Evolutionary conservation across 2,888 invertebrate species (phyloP).

Genomic region (Machimus atricapillus): DNA sequence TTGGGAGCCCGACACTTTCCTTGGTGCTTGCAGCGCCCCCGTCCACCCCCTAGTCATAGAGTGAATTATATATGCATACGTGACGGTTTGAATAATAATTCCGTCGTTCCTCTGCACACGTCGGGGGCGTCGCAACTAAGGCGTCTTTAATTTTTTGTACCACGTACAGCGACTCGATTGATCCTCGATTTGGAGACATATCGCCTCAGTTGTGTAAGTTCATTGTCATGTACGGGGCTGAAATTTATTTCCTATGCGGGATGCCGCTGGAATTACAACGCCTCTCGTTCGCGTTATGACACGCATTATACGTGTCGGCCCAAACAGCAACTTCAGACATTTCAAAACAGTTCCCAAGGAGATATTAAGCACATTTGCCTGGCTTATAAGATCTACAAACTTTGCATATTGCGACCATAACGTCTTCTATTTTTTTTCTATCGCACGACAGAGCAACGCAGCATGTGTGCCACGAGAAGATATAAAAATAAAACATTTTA

Average conservation of each 20-base stretch:
- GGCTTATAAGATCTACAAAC: not conserved
- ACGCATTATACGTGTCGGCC: not conserved
- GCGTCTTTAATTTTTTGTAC: not conserved
- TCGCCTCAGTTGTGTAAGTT: constrained; percentile 1
- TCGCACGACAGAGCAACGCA: not conserved
- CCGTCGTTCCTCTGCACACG: not conserved
- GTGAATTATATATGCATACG: constrained; percentile 3
- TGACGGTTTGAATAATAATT: constrained; percentile 1
- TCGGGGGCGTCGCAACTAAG: not conserved
- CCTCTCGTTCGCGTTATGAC: not conserved
- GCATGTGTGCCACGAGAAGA: not conserved
- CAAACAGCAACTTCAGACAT: not conserved
- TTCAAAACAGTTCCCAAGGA: not conserved
- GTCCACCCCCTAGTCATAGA: not conserved
- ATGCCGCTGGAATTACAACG: not conserved
- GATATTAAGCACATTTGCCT: not conserved
- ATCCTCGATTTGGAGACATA: constrained; percentile 1
- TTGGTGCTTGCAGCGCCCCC: not conserved
- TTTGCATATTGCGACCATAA: not conserved
- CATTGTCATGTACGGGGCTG: constrained; percentile 4
- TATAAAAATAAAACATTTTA: no score
- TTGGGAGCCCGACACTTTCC: not conserved
- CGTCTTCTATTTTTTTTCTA: not conserved
- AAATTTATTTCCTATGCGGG: constrained; percentile 21
- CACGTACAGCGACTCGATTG: not conserved